phyloP scores from a whole-genome alignment of 1,140 invertebrate species.

The Nylanderia fulva region DNA sequence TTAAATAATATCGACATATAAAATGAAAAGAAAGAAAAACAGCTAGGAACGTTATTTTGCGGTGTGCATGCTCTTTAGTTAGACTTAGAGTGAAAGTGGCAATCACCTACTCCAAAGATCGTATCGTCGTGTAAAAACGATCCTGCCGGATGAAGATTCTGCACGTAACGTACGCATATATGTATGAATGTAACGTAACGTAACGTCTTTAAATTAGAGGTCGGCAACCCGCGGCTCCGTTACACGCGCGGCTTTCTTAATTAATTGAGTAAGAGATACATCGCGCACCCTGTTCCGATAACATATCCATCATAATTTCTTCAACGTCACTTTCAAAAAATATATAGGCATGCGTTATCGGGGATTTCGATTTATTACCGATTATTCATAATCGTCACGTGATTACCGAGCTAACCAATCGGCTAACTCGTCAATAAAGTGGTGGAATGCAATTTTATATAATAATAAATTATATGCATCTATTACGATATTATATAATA shows the following conservation, averaged over 20 bases:
- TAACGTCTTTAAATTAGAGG: slow-evolving; percentile 25
- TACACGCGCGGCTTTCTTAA: slow-evolving; percentile 42
- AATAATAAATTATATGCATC: neutral
- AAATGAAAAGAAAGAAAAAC: neutral
- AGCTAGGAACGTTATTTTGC: slow-evolving; percentile 20
- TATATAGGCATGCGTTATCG: neutral
- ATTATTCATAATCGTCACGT: neutral
- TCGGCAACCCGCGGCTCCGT: slow-evolving; percentile 37
- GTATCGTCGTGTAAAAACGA: slow-evolving; percentile 54
- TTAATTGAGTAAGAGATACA: slow-evolving; percentile 50
- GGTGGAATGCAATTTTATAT: neutral
- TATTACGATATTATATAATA: neutral
- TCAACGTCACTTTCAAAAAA: slow-evolving; percentile 9
- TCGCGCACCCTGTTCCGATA: neutral
- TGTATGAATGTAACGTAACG: neutral
- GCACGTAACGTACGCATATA: slow-evolving; percentile 9
- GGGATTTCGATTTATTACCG: slow-evolving; percentile 7
- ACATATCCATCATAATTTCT: slow-evolving; percentile 43
- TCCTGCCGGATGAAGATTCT: slow-evolving; percentile 25
- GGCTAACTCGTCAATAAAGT: neutral
- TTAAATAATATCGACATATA: neutral
- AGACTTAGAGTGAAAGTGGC: slow-evolving; percentile 53
- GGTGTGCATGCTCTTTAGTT: slow-evolving; percentile 22
- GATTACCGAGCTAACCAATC: neutral
- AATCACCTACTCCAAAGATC: slow-evolving; percentile 31